These are phyloP conservation scores for Euproctis similis DNA, from an alignment of 2,888 invertebrate genomes.

Conservation along the genomic window DNA sequence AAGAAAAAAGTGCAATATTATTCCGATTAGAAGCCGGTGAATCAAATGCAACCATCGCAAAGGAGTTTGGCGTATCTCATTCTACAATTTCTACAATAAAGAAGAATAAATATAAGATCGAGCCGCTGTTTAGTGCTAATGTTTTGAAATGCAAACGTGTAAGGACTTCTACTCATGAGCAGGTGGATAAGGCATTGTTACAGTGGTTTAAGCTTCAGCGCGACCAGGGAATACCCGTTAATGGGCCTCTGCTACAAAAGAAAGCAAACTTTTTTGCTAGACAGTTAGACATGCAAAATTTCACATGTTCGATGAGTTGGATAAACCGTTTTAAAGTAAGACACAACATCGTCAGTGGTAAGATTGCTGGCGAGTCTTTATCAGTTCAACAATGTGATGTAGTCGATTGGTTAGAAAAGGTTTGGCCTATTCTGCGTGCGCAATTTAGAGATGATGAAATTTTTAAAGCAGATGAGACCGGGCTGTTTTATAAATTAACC, in stretches of 20 bases:
- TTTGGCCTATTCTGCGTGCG: constrained; percentile 8
- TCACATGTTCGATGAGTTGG: constrained; percentile 18
- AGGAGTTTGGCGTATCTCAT: constrained; percentile 13
- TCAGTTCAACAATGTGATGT: constrained; percentile 12
- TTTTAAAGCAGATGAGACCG: constrained; percentile 24
- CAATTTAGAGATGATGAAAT: constrained; percentile 20
- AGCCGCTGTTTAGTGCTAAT: constrained; percentile 6
- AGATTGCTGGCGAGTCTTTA: constrained; percentile 19
- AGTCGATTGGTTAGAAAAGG: constrained; percentile 12
- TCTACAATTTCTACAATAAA: constrained; percentile 17
- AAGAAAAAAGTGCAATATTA: constrained; percentile 14
- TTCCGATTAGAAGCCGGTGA: constrained; percentile 5
- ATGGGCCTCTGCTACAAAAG: constrained; percentile 20
- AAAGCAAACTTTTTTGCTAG: constrained; percentile 21
- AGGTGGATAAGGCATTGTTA: constrained; percentile 11
- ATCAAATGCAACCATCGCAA: constrained; percentile 8
- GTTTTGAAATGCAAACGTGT: constrained; percentile 11
- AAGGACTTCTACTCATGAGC: constrained; percentile 8
- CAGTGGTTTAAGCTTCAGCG: constrained; percentile 12
- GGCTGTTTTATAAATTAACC: constrained; percentile 2
- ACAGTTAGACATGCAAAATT: constrained; percentile 11
- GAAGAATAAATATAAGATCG: constrained; percentile 10
- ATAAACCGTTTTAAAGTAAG: constrained; percentile 17
- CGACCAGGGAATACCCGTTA: constrained; percentile 7
- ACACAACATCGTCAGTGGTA: constrained; percentile 18